These are phyloP conservation scores for Bicyclus anynana DNA, from an alignment of 1,140 invertebrate genomes.

Conservation along the genomic window DNA sequence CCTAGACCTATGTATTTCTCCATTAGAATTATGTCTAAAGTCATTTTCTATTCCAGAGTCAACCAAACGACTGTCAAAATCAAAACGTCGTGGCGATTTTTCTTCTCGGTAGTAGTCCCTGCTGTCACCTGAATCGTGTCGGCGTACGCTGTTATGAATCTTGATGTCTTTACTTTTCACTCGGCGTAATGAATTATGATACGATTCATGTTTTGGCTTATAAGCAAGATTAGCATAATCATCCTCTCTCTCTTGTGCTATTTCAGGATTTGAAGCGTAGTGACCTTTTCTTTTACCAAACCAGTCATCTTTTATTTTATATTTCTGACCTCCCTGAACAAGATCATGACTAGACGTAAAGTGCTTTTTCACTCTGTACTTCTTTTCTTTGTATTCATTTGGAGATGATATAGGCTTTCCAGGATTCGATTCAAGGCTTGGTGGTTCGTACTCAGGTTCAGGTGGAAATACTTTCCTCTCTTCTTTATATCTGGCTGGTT, in stretches of 20 bases:
- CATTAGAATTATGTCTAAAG: slow-evolving; percentile 84
- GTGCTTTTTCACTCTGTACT: slow-evolving; percentile 69
- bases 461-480: slow-evolving; percentile 65
- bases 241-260: slow-evolving; percentile 70
- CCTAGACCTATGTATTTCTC: slow-evolving; percentile 71
- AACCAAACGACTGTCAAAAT: slow-evolving; percentile 80
- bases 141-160: slow-evolving; percentile 66
- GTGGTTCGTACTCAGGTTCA: slow-evolving; percentile 80
- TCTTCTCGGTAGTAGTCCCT: slow-evolving; percentile 70
- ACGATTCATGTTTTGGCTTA: slow-evolving; percentile 69
- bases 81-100: slow-evolving; percentile 66
- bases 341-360: slow-evolving; percentile 77
- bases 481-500: slow-evolving; percentile 42
- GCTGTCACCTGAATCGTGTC: slow-evolving; percentile 70
- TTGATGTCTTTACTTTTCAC: slow-evolving; percentile 65
- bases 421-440: slow-evolving; percentile 80
- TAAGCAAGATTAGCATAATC: slow-evolving; percentile 66
- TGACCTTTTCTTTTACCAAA: slow-evolving; percentile 75
- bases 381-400: slow-evolving; percentile 74
- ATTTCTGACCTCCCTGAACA: slow-evolving; percentile 65
- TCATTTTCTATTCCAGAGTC: slow-evolving; percentile 90
- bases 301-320: slow-evolving; percentile 66
- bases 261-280: slow-evolving; percentile 79
- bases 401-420: slow-evolving; percentile 79
- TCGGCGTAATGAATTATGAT: slow-evolving; percentile 76